Base-by-base conservation (phyloP, 2,113 vertebrate genomes). In the Mesembrinibis cayennensis region DNA sequence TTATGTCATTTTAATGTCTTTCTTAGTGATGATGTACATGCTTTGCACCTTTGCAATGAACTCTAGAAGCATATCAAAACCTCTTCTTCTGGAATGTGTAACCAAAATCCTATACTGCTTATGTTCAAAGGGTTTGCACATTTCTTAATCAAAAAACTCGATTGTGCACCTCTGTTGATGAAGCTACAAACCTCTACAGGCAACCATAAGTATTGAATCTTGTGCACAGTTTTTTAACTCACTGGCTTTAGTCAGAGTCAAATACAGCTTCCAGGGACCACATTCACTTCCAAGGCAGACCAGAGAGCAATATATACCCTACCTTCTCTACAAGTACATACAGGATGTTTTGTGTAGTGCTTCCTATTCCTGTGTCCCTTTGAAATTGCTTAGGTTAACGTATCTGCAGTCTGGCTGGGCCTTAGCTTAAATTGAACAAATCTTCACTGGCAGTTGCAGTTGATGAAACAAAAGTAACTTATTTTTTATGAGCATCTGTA, bases 131-230 rank as follows among this genome's bases (percentile, higher is more conserved):
- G 10, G 2, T 45, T 67, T 78, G 27, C 22, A 11, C 5, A 7
- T 63, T 61, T 71, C 22, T 34, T 47, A 38, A 34, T 6, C 6
- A 36, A 30, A 53, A 58, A 16, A 12, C 8, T 58, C 19, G 10
- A 52, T 63, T 3, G 1, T 2, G 7, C 2, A 1, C 13, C 22
- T 44, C 30, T 40, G 16, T 47, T n/a, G 34, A 30, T 69, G 36
- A 93, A 79, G n/a, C 25, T 56, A 23, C 44, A 62, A 55, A 4
- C 16, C 32, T 47, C 38, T 59, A 6, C 38, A 71, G 44, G 30
- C 22, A 76, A 34, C 34, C 27, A 8, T 26, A 44, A 36, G 8
- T 32, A n/a, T 2, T 78, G 58, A 52, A 23, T 78, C 20, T 38
- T 66, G 5, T 56, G 20, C 15, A 21, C 6, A 22, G 22, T 34